These are phyloP conservation scores for Ctenopoma multispine DNA, from an alignment of 2,797 vertebrate genomes.

Conservation along the genomic window DNA sequence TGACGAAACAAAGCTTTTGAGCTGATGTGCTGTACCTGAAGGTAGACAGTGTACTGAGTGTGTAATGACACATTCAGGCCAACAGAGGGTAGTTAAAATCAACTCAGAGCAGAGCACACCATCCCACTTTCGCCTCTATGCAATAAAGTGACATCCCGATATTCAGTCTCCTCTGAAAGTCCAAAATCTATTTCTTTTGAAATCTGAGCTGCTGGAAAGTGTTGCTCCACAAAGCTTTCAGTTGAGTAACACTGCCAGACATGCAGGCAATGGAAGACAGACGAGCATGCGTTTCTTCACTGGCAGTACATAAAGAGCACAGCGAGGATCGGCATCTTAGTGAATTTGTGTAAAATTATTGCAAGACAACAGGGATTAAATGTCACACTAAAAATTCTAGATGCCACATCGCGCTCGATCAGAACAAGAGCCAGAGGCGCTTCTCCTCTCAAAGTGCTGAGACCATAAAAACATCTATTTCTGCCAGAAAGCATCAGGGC, in stretches of 20 bases:
- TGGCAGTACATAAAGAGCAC: conserved; percentile 27
- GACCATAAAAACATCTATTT: conserved; percentile 27
- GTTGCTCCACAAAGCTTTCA: conserved; percentile 13
- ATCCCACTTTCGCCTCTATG: conserved; percentile 16
- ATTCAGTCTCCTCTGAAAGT: too few species aligned
- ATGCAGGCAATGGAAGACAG: conserved; percentile 40
- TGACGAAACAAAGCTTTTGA: conserved; percentile 34
- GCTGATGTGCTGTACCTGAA: conserved; percentile 44
- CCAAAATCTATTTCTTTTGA: too few species aligned
- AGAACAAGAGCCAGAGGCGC: conserved; percentile 41
- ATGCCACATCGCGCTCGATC: conserved; percentile 35
- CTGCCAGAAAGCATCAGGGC: conserved; percentile 40
- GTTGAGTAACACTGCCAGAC: conserved; percentile 30
- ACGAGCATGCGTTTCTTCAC: conserved; percentile 10
- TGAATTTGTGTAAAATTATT: conserved; percentile 49
- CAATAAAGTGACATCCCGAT: neutral
- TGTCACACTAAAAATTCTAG: conserved; percentile 36
- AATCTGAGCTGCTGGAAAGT: conserved; percentile 25
- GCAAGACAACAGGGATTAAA: conserved; percentile 54
- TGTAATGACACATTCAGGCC: conserved; percentile 78
- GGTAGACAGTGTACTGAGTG: conserved; percentile 42
- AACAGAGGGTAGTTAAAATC: conserved; percentile 82
- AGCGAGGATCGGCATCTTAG: conserved; percentile 26
- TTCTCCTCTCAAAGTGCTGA: conserved; percentile 50
- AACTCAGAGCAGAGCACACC: conserved; percentile 52